Conservation (phyloP, 2,797 vertebrate genomes). For the Helicolenus hilgendorfi region DNA sequence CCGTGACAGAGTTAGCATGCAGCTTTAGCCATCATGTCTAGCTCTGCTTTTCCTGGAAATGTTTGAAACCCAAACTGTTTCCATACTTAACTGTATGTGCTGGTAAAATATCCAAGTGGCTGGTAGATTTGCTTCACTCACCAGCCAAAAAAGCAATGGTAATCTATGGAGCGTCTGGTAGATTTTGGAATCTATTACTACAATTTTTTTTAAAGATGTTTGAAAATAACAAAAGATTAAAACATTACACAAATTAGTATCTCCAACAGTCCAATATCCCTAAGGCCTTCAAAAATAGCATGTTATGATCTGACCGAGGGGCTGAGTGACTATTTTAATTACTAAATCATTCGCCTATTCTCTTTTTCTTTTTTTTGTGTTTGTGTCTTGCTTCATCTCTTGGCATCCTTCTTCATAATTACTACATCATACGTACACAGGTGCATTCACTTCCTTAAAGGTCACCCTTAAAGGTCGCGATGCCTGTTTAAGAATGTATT, state of each 20-base stretch:
- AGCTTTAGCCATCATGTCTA: no score
- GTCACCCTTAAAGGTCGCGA: not conserved
- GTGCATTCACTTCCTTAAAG: not conserved
- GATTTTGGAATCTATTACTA: no score
- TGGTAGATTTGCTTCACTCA: no score
- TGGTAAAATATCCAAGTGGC: no score
- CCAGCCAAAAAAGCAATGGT: no score
- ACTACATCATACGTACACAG: not conserved
- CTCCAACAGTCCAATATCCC: not conserved
- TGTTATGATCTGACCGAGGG: not conserved
- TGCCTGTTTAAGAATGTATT: conserved; percentile 49
- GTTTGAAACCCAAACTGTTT: no score
- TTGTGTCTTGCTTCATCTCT: not conserved
- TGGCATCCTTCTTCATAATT: not conserved
- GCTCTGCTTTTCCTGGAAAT: no score
- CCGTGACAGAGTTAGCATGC: no score
- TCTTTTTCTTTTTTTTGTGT: not conserved
- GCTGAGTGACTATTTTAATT: not conserved
- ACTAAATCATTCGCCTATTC: not conserved
- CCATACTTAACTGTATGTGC: no score
- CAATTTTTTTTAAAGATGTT: not conserved
- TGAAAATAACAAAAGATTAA: not conserved
- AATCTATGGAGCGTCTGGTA: no score
- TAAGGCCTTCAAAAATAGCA: not conserved
- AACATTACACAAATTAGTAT: not conserved